These are phyloP conservation scores for Campoplex capitator DNA, from an alignment of 2,888 invertebrate species.

Conservation along the genomic window DNA sequence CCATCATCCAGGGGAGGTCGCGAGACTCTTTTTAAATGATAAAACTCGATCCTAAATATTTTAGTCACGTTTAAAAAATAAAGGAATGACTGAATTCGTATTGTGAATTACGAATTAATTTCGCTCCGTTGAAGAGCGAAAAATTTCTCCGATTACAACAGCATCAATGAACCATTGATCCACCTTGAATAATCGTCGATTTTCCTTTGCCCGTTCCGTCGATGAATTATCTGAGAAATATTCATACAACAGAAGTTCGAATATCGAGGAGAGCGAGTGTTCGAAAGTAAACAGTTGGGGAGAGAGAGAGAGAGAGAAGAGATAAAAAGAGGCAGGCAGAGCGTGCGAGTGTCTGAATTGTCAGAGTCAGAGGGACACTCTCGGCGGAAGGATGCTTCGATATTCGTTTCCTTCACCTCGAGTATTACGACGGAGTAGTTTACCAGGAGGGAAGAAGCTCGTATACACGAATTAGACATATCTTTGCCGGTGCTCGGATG, in stretches of 20 bases:
- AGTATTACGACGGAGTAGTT: constrained; percentile 13
- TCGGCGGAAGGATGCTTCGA: constrained; percentile 64
- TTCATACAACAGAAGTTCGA: neutral
- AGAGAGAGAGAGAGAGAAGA: neutral
- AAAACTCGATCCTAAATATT: too few relatives aligned
- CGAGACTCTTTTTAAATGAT: too few relatives aligned
- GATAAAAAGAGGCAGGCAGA: neutral
- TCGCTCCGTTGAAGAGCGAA: neutral
- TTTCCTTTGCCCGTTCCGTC: neutral
- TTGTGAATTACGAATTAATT: too few relatives aligned
- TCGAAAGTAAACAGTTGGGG: constrained; percentile 22
- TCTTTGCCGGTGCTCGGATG: constrained; percentile 18
- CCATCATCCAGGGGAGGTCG: too few relatives aligned
- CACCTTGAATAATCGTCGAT: neutral
- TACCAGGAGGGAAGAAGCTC: constrained; percentile 20
- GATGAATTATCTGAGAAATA: neutral
- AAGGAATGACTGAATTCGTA: too few relatives aligned
- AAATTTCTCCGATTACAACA: neutral
- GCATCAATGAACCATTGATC: neutral
- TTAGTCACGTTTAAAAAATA: too few relatives aligned
- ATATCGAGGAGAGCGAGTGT: neutral
- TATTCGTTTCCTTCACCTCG: constrained; percentile 62
- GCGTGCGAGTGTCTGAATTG: neutral
- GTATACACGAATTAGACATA: constrained; percentile 56
- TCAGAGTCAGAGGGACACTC: constrained; percentile 11